Conservation (phyloP, 2,113 vertebrate genomes). For the Rhinoptilus africanus region DNA sequence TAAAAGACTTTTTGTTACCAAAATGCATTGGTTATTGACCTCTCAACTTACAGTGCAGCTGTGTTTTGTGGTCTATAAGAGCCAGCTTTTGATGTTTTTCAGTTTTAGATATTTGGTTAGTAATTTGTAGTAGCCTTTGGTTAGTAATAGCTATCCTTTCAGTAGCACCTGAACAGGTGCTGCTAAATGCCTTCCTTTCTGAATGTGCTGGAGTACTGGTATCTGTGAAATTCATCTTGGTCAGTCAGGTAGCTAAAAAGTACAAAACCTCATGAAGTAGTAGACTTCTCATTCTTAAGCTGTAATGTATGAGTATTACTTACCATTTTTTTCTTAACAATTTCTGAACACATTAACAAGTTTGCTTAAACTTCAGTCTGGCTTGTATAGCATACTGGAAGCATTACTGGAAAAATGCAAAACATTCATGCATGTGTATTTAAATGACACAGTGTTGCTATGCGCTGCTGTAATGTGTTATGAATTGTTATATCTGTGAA, state of each 20-base stretch:
- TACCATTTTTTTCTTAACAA: background rate
- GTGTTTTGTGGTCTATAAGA: background rate
- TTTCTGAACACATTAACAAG: background rate
- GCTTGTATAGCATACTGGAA: background rate
- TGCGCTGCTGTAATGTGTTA: background rate
- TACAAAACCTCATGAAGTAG: background rate
- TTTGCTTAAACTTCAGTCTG: background rate
- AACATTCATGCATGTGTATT: background rate
- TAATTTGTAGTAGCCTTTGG: background rate
- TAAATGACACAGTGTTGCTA: background rate
- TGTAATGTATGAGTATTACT: background rate
- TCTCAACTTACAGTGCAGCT: background rate
- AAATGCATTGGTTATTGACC: background rate
- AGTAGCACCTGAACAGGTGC: background rate
- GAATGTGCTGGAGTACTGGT: background rate
- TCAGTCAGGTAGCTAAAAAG: background rate
- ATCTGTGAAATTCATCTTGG: background rate
- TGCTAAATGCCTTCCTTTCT: background rate
- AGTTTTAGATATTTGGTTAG: background rate
- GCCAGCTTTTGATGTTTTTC: background rate
- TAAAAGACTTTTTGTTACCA: background rate
- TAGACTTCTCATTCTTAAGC: background rate
- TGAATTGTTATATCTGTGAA: background rate
- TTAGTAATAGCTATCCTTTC: background rate
- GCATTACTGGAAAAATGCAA: background rate